phyloP scores from a whole-genome alignment of 2,113 vertebrate genomes.

The Procavia capensis region DNA sequence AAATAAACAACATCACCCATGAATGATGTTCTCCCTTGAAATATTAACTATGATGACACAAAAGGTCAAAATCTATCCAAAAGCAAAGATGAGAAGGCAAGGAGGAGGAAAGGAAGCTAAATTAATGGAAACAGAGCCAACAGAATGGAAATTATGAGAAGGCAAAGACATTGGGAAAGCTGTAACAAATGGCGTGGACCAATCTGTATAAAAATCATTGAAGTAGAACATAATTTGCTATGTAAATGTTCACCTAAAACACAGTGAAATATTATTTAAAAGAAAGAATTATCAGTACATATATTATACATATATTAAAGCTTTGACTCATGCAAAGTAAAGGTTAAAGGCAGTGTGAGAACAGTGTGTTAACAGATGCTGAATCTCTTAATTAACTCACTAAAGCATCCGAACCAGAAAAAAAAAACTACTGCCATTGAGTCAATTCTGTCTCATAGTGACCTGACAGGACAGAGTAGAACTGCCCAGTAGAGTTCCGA shows the following conservation, averaged over 20 bases:
- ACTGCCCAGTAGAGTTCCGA: too few relatives aligned
- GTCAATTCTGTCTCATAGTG: too few relatives aligned
- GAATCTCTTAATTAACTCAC: background rate
- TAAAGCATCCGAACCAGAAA: too few relatives aligned
- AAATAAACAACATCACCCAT: background rate
- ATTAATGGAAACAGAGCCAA: background rate
- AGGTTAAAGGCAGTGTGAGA: background rate
- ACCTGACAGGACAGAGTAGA: too few relatives aligned
- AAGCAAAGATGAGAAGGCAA: background rate
- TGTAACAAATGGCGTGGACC: background rate
- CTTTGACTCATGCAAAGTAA: background rate
- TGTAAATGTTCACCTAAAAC: background rate
- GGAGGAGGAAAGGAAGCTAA: background rate
- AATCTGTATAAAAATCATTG: background rate
- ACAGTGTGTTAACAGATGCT: background rate
- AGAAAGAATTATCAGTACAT: background rate
- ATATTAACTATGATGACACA: background rate
- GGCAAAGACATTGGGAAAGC: background rate
- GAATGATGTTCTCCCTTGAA: background rate
- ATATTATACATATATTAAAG: background rate
- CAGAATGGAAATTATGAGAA: background rate
- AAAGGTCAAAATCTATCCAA: background rate
- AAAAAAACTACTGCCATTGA: too few relatives aligned
- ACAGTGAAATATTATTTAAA: background rate
- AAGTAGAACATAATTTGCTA: background rate